These are phyloP conservation scores for Cotesia chilonis DNA, from an alignment of 1,140 invertebrate genomes.

Conservation along the genomic window DNA sequence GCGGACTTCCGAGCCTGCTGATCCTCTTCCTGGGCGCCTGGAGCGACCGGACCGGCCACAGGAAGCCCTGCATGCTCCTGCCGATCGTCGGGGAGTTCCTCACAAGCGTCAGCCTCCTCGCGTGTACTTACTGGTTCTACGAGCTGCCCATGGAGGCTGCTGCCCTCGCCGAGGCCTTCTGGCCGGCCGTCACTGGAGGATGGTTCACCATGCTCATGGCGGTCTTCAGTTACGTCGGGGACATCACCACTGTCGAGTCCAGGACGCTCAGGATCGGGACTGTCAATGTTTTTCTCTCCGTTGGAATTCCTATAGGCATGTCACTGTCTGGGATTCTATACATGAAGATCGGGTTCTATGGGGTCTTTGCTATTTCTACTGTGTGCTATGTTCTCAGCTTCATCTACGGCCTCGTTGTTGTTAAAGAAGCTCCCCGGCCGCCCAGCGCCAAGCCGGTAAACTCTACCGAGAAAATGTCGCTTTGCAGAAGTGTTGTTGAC, in stretches of 20 bases:
- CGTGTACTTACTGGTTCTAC: conserved; percentile 81
- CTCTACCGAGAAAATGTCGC: conserved; percentile 44
- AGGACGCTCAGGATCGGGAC: conserved; percentile 85
- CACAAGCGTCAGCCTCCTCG: conserved; percentile 77
- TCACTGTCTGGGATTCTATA: conserved; percentile 76
- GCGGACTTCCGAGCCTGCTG: conserved; percentile 76
- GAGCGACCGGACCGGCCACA: conserved; percentile 77
- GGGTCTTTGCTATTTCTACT: conserved; percentile 78
- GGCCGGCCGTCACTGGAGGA: conserved; percentile 81
- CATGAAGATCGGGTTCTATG: conserved; percentile 80
- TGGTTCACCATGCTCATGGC: conserved; percentile 91
- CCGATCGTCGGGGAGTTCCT: conserved; percentile 84
- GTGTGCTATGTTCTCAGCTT: conserved; percentile 78
- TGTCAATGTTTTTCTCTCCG: conserved; percentile 81
- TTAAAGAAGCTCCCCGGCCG: conserved; percentile 67
- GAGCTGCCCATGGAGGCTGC: conserved; percentile 81
- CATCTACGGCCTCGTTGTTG: conserved; percentile 73
- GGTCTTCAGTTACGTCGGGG: conserved; percentile 88
- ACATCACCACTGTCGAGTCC: conserved; percentile 82
- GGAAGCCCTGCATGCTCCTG: conserved; percentile 85
- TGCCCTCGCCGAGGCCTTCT: conserved; percentile 78
- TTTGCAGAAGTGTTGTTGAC: conserved; percentile 62
- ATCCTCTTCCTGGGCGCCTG: conserved; percentile 82
- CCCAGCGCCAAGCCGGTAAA: conserved; percentile 47
- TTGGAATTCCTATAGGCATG: conserved; percentile 82